Evolutionary conservation across 53 echinoderm and acorn worm species (phyloP).

Genomic region (Crossaster papposus): DNA sequence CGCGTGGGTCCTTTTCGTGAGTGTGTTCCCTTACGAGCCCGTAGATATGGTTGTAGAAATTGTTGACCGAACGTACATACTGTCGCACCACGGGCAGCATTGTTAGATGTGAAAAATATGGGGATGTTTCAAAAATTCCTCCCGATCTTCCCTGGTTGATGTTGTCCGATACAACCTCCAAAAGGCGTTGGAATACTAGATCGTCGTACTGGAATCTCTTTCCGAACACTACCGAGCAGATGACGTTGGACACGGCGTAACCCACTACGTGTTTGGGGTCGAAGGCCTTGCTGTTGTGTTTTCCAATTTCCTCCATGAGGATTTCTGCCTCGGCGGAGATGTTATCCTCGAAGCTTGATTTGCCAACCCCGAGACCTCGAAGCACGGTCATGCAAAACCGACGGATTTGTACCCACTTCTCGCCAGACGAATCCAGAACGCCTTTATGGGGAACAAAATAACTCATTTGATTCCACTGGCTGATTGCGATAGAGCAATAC

Average conservation of each 20-base stretch:
- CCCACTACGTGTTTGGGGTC: constrained; percentile 16
- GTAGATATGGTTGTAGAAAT: neutral
- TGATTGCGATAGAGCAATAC: neutral
- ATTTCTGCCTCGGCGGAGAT: constrained; percentile 17
- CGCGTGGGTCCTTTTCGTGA: too few species aligned
- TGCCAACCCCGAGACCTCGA: constrained; percentile 39
- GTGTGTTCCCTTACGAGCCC: too few species aligned
- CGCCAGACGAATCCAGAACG: constrained; percentile 14
- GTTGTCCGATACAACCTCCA: neutral
- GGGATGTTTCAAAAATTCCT: neutral
- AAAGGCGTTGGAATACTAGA: neutral
- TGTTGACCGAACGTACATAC: neutral
- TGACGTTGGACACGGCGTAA: constrained; percentile 32
- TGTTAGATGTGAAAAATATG: neutral
- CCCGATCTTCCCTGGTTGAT: neutral
- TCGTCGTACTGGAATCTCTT: constrained; percentile 18
- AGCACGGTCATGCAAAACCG: constrained; percentile 23
- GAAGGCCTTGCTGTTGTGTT: neutral
- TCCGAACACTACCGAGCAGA: too few species aligned
- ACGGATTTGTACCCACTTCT: constrained; percentile 16
- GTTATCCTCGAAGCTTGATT: constrained; percentile 25
- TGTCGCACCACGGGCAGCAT: neutral
- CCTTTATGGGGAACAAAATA: neutral
- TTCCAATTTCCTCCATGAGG: constrained; percentile 25
- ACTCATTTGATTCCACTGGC: too few species aligned